A percentile compares a stretch with the other conserved stretches of the same genome.
phyloP scores from a whole-genome alignment of 2,113 vertebrate genomes.

The Dicerorhinus sumatrensis region DNA sequence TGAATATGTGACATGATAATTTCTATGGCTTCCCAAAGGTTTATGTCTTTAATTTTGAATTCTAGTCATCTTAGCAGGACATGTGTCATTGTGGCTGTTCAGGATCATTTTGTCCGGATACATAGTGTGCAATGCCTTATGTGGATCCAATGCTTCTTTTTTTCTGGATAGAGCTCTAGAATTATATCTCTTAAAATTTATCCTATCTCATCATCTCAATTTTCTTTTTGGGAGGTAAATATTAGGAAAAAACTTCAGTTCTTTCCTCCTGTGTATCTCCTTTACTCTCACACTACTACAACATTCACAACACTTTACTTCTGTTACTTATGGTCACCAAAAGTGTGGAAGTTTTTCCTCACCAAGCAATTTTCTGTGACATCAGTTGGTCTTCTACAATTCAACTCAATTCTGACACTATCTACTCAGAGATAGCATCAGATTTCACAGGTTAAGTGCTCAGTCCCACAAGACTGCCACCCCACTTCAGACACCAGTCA shows the following conservation, averaged over 20 bases:
- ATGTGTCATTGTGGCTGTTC: background rate
- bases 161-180: background rate
- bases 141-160: background rate
- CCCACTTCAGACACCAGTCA: background rate
- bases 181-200: background rate
- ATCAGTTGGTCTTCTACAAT: background rate
- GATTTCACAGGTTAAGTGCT: background rate
- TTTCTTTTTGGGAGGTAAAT: background rate
- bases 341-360: background rate
- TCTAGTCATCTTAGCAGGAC: background rate
- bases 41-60: background rate
- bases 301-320: background rate
- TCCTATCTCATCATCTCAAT: background rate
- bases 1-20: background rate
- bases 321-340: background rate
- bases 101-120: background rate
- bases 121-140: background rate
- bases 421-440: background rate
- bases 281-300: background rate
- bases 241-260: background rate
- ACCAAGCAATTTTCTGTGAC: background rate
- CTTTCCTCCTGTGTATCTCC: background rate
- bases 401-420: background rate
- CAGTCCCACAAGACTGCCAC: background rate
- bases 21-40: background rate